Percentiles rank a stretch among this genome's conserved stretches.
phyloP scores from a whole-genome alignment of 2,113 vertebrate species.

The Ceyx melanurus region DNA sequence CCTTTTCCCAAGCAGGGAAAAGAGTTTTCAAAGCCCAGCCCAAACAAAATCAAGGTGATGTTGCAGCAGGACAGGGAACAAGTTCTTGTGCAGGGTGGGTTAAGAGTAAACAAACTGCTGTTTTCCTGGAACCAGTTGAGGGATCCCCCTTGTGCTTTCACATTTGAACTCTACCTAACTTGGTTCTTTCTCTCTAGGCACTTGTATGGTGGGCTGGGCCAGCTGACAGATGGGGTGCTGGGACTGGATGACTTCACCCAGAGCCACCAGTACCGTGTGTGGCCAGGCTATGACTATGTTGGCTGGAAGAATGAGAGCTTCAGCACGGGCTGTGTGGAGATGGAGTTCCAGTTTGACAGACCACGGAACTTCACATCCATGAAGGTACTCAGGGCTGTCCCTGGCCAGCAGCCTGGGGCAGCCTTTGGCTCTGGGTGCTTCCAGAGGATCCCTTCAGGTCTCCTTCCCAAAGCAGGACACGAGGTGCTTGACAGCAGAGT shows the following conservation, averaged over 20 bases:
- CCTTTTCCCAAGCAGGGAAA: background rate
- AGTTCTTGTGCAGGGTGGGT: background rate
- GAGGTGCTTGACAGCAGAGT: background rate
- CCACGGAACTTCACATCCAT: constrained; percentile 95
- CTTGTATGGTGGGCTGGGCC: constrained; percentile 88
- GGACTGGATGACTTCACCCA: constrained; percentile 94
- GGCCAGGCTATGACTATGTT: constrained; percentile 96
- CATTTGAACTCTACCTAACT: background rate
- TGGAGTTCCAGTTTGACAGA: constrained; percentile 94
- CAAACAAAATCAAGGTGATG: background rate
- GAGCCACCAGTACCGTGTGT: constrained; percentile 89
- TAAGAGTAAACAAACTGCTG: background rate
- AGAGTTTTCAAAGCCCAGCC: background rate
- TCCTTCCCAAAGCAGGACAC: background rate
- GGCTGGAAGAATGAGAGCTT: constrained; percentile 94
- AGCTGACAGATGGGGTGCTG: constrained; percentile 91
- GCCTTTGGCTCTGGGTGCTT: background rate
- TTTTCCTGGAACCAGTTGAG: background rate
- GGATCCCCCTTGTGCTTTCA: accelerated
- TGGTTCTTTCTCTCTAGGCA: constrained; percentile 68
- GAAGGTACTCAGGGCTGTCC: constrained; percentile 80
- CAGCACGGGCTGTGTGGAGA: constrained; percentile 84
- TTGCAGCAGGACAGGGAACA: background rate
- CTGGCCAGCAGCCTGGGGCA: background rate
- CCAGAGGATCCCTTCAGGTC: background rate